Percentiles rank a stretch among this genome's conserved stretches.
These are phyloP conservation scores for Odontesthes bonariensis DNA, from an alignment of 2,113 vertebrate species.

Conservation along the genomic window DNA sequence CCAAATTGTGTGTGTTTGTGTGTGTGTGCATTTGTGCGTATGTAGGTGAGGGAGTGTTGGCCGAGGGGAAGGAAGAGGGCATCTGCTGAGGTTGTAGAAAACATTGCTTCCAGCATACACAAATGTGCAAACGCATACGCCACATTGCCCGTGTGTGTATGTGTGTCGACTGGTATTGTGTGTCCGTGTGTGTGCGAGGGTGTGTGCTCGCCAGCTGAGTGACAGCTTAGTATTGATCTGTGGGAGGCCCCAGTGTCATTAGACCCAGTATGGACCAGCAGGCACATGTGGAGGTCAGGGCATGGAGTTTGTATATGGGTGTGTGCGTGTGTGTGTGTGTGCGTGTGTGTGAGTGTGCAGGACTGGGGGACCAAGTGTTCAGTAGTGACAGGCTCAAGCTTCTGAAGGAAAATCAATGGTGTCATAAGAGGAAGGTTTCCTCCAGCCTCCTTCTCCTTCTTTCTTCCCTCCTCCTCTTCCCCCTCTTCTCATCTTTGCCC, in stretches of 20 bases:
- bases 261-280: slow-evolving; percentile 83
- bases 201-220: slow-evolving; percentile 70
- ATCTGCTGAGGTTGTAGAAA: slow-evolving; percentile 82
- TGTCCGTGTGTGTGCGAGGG: slow-evolving; percentile 19
- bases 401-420: slow-evolving; percentile 83
- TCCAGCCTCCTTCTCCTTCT: slow-evolving; percentile 57
- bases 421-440: slow-evolving; percentile 83
- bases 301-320: slow-evolving; percentile 60
- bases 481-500: slow-evolving; percentile 44
- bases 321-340: slow-evolving; percentile 34
- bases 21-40: slow-evolving; percentile 32
- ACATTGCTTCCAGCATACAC: slow-evolving; percentile 77
- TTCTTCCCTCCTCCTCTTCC: slow-evolving; percentile 31
- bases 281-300: slow-evolving; percentile 82
- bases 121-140: slow-evolving; percentile 78
- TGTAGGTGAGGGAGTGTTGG: slow-evolving; percentile 12
- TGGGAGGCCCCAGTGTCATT: slow-evolving; percentile 81
- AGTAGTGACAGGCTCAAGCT: slow-evolving; percentile 82
- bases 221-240: slow-evolving; percentile 81
- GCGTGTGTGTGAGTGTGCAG: slow-evolving; percentile 29
- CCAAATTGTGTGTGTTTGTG: slow-evolving; percentile 46
- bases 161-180: slow-evolving; percentile 39
- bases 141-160: slow-evolving; percentile 39
- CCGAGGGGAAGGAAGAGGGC: slow-evolving; percentile 53
- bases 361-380: slow-evolving; percentile 74